Evolutionary conservation across 2,797 vertebrate species (phyloP).

Genomic region (Coregonus ussuriensis): DNA sequence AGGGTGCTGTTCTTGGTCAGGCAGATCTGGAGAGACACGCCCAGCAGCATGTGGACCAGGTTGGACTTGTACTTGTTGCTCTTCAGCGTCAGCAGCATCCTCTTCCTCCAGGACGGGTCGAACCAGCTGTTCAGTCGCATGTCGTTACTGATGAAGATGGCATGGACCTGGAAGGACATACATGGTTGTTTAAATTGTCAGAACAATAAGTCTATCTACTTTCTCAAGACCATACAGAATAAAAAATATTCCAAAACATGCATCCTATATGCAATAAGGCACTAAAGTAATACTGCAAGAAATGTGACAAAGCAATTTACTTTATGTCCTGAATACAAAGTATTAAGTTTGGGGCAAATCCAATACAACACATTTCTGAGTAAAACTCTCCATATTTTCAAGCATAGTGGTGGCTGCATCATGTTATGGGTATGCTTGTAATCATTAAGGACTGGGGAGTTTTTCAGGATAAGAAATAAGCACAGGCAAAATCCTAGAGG

Average conservation of each 20-base stretch:
- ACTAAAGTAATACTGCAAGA: no score
- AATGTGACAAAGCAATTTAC: no score
- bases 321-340: no score
- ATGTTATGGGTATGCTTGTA: no score
- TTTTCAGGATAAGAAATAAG: no score
- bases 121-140: conserved; percentile 99
- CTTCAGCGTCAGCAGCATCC: conserved; percentile 95
- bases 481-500: no score
- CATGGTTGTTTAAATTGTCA: neutral
- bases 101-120: conserved; percentile 94
- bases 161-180: conserved; percentile 78
- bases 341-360: no score
- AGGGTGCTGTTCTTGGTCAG: conserved; percentile 97
- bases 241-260: conserved; percentile 40
- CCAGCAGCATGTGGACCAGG: conserved; percentile 95
- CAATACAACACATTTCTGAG: no score
- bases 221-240: conserved; percentile 19
- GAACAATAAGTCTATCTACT: neutral
- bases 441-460: no score
- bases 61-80: conserved; percentile 99
- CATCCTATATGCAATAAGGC: no score
- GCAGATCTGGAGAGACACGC: conserved; percentile 94
- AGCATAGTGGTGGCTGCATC: no score
- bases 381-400: no score
- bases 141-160: conserved; percentile 98